Conservation (phyloP, 37 sponge, comb jelly and placozoan genomes). For the Aphrocallistes beatrix region DNA sequence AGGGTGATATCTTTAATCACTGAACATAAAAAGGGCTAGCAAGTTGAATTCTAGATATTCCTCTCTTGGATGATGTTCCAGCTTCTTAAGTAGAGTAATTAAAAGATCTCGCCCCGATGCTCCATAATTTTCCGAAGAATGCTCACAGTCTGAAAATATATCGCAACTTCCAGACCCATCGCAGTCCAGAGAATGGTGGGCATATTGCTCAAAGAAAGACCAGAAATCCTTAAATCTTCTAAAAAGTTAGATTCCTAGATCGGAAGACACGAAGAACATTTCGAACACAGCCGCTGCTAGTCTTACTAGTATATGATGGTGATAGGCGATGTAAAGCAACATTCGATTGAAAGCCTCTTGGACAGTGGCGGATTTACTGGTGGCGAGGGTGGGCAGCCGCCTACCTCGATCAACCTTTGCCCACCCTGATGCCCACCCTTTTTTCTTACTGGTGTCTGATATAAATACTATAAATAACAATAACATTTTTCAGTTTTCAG, state of each 20-base stretch:
- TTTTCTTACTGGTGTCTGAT: too few species aligned
- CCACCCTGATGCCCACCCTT: too few species aligned
- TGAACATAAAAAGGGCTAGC: too few species aligned
- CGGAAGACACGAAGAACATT: slow-evolving; percentile 7
- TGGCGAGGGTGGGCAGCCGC: too few species aligned
- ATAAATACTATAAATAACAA: too few species aligned
- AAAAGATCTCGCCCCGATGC: neutral
- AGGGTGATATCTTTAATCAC: too few species aligned
- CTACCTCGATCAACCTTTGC: too few species aligned
- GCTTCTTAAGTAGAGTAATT: too few species aligned
- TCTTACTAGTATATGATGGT: neutral
- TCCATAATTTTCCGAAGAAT: neutral
- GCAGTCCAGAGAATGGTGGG: neutral
- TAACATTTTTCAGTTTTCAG: too few species aligned
- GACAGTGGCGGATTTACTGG: too few species aligned
- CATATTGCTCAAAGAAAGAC: slow-evolving; percentile 12
- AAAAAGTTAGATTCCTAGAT: neutral
- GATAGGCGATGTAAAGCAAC: neutral
- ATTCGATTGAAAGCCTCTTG: slow-evolving; percentile 3
- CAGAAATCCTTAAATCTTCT: slow-evolving; percentile 16
- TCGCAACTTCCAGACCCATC: neutral
- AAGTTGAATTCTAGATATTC: too few species aligned
- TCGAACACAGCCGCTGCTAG: slow-evolving; percentile 15
- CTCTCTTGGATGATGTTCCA: too few species aligned
- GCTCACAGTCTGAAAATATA: slow-evolving; percentile 1